Percentiles rank a stretch among this genome's conserved stretches.
phyloP scores from a whole-genome alignment of 1,140 invertebrate species.

The Camponotus pennsylvanicus region DNA sequence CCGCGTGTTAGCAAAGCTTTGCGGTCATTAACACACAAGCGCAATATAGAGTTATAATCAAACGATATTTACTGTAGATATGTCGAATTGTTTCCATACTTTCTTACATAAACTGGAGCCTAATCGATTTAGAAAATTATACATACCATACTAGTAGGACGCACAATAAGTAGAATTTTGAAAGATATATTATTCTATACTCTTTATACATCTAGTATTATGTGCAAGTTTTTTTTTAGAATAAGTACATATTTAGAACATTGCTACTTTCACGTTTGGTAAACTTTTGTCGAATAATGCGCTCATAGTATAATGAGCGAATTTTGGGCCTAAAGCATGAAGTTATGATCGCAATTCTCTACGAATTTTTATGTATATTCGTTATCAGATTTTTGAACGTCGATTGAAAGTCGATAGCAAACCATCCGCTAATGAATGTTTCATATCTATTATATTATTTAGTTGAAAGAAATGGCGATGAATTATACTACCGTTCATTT shows the following conservation, averaged over 20 bases:
- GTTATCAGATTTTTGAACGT: constrained; percentile 17
- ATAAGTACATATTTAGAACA: constrained; percentile 42
- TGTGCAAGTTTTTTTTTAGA: constrained; percentile 43
- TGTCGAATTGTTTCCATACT: constrained; percentile 32
- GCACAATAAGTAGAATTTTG: constrained; percentile 41
- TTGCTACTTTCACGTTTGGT: constrained; percentile 46
- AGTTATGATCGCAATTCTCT: constrained; percentile 25
- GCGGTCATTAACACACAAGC: constrained; percentile 16
- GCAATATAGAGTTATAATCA: constrained; percentile 50
- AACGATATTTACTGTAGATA: constrained; percentile 41
- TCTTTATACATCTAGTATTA: constrained; percentile 68
- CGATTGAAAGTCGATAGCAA: constrained; percentile 26
- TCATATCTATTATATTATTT: constrained; percentile 38
- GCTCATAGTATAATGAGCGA: constrained; percentile 28
- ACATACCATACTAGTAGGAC: constrained; percentile 35
- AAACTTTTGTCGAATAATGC: constrained; percentile 46
- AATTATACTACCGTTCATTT: background rate
- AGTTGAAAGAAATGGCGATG: background rate
- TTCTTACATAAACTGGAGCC: constrained; percentile 44
- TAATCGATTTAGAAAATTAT: constrained; percentile 40
- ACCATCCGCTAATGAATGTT: constrained; percentile 28
- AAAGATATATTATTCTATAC: constrained; percentile 47
- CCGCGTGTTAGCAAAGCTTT: constrained; percentile 57
- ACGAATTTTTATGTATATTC: constrained; percentile 47
- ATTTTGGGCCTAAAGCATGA: constrained; percentile 59